Conservation (phyloP, 37 sponge, comb jelly and placozoan species). For the Halisarca cf. caerulea region DNA sequence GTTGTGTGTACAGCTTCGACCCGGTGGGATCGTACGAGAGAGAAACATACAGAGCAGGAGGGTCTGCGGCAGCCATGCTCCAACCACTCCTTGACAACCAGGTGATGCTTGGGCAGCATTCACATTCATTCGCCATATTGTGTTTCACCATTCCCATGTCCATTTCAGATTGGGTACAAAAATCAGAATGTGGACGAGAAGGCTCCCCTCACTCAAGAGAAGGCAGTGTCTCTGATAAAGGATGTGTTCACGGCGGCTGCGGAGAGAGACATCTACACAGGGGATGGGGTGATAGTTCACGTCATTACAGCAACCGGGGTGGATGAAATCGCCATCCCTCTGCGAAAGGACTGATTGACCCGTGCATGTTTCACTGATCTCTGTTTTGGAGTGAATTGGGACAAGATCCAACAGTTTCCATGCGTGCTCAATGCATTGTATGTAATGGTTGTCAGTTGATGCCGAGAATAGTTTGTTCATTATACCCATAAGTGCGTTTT, state of each 20-base stretch:
- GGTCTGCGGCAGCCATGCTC: constrained; percentile 89
- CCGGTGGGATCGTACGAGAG: constrained; percentile 95
- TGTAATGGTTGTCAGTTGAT: too few relatives aligned
- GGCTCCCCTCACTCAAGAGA: constrained; percentile 74
- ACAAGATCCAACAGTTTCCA: too few relatives aligned
- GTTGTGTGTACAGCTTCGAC: constrained; percentile 97
- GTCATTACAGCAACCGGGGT: constrained; percentile 76
- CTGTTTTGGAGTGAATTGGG: too few relatives aligned
- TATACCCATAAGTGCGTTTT: too few relatives aligned
- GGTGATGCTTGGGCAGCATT: constrained; percentile 20
- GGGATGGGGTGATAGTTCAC: constrained; percentile 84
- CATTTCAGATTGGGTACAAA: constrained; percentile 78
- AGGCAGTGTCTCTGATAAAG: constrained; percentile 76
- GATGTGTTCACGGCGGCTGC: constrained; percentile 96
- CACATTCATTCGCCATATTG: too few relatives aligned
- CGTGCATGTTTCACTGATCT: too few relatives aligned
- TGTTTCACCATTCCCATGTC: not conserved
- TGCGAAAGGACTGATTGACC: constrained; percentile 80
- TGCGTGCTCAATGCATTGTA: too few relatives aligned
- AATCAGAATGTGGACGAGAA: constrained; percentile 79
- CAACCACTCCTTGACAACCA: constrained; percentile 99
- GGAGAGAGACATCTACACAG: constrained; percentile 98
- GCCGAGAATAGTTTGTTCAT: too few relatives aligned
- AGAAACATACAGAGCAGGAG: constrained; percentile 87
- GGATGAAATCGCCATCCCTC: constrained; percentile 58